Base-by-base conservation (phyloP, 2,888 invertebrate genomes). In the Tetragonula carbonaria region DNA sequence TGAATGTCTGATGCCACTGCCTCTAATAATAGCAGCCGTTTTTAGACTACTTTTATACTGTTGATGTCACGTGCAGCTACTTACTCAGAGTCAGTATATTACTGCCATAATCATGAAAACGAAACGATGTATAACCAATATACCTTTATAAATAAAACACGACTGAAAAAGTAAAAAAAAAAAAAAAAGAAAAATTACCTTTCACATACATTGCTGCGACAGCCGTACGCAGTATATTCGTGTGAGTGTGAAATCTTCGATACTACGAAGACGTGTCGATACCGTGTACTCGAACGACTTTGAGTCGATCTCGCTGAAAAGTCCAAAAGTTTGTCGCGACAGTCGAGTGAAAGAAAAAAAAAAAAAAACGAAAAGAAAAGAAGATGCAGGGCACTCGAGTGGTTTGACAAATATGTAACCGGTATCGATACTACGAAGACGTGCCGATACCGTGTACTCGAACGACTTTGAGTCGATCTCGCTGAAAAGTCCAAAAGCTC, bases 121-220 rank as follows among this genome's bases (percentile, higher is more conserved):
- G 89, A 90, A 89, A 92, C 33, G 33, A 33, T 92, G 93, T 93
- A 93, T 93, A 93, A 91, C 91, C 93, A 90, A 89, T 91, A 92
- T 92, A 93, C 91, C 93, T 93, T 93, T 93, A 93, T 93, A 93
- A 93, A 93, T 93, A 93, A 93, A 93, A 89, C 78, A 86, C 80
- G 83, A 90, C 66, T 78, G 78, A 86, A 87, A 89, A 72, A 66
- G 79, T 85, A 72, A 80, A 33, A 18, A 4, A 45, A 45, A 50
- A 45, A 50, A 18, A 4, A 45, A 50, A 33, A 33, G 2, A 33
- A 33, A 21, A 4, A 14, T 53, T 13, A 11, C 21, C 13, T 65
- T 51, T 28, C n/a, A 18, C 4, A 33, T 62, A 18, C 23, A 59
- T 53, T 53, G 33, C 33, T 33, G 33, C 33, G 33, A 33, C 33